Conservation (phyloP, 2,113 vertebrate species). For the Numenius arquata region DNA sequence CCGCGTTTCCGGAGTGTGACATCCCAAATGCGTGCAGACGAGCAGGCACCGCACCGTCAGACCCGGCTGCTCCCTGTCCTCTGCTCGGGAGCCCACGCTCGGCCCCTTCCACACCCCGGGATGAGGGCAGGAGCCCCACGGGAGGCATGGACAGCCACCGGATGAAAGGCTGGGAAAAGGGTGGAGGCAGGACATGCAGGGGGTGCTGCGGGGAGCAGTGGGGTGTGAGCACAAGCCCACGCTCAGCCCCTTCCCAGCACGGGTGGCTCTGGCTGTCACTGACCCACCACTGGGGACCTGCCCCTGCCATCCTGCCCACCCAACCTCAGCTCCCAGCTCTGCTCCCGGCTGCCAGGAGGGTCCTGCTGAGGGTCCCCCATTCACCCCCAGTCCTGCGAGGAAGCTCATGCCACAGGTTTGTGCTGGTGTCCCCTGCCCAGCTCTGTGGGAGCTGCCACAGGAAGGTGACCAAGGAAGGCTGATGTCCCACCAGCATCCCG, state of each 20-base stretch:
- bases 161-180: not conserved
- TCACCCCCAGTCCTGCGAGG: not conserved
- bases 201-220: not conserved
- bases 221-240: not conserved
- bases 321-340: not conserved
- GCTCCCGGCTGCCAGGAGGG: not conserved
- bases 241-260: not conserved
- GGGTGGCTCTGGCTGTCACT: not conserved
- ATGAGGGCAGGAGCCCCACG: not conserved
- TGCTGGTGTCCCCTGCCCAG: not conserved
- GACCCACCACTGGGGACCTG: not conserved
- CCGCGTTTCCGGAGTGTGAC: not conserved
- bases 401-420: accelerated
- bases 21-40: accelerated
- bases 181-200: not conserved
- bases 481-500: not conserved
- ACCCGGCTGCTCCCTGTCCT: not conserved
- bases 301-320: not conserved
- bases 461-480: not conserved
- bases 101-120: accelerated
- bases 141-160: not conserved
- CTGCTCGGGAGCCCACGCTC: accelerated
- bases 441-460: accelerated
- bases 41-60: accelerated
- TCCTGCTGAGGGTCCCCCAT: not conserved